Percentiles rank a stretch among this genome's conserved stretches.
phyloP scores from a whole-genome alignment of 2,113 vertebrate species.

The Vulpes lagopus region DNA sequence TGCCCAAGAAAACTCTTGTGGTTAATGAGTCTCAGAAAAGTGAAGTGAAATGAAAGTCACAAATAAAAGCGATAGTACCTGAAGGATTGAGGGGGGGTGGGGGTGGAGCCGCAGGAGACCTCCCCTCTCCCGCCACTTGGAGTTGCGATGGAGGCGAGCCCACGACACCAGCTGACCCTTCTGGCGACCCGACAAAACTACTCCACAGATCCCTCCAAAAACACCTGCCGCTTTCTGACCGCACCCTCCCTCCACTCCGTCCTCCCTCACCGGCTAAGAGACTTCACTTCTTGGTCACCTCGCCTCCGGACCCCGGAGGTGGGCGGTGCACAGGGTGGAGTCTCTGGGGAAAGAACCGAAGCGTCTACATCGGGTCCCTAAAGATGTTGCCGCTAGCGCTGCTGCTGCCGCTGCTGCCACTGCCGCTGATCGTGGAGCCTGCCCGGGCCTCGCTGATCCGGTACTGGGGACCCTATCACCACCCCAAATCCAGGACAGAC shows the following conservation, averaged over 20 bases:
- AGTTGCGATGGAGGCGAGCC: fast-evolving
- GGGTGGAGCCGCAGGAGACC: background rate
- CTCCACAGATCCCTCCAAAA: background rate
- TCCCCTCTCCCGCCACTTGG: fast-evolving
- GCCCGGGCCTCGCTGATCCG: conserved; percentile 85
- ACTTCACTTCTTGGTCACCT: background rate
- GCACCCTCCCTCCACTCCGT: too few relatives aligned
- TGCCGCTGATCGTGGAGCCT: conserved; percentile 88
- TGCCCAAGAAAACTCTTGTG: conserved; percentile 3
- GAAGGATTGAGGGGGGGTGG: background rate
- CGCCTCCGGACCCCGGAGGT: background rate
- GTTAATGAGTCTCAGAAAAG: conserved; percentile 67
- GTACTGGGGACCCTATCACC: conserved; percentile 78
- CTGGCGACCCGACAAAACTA: background rate
- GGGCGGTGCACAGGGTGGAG: conserved; percentile 39
- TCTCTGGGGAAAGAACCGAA: fast-evolving
- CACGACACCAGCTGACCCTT: fast-evolving
- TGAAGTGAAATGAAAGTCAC: conserved; percentile 63
- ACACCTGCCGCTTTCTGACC: fast-evolving
- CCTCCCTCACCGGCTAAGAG: background rate
- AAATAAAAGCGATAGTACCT: background rate
- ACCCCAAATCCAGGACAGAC: conserved; percentile 69
- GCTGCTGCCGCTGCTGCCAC: conserved; percentile 39
- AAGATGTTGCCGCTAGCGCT: background rate
- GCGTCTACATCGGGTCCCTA: background rate